Percentiles rank a stretch among this genome's conserved stretches.
Evolutionary conservation across 2,888 invertebrate species (phyloP).

Genomic region (Sclerodermus sp.): DNA sequence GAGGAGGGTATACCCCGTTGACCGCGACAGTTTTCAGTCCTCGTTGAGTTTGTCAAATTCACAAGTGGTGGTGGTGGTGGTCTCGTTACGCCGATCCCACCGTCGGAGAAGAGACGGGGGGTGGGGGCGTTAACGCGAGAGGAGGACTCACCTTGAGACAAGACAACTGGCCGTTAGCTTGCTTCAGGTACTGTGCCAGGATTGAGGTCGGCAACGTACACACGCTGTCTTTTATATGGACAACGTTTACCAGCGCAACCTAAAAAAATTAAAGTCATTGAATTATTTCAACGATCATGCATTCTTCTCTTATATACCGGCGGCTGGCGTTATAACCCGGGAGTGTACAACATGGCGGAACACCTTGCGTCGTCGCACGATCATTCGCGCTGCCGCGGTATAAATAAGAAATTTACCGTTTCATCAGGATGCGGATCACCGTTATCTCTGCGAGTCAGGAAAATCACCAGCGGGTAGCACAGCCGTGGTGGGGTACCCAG

Average conservation of each 20-base stretch:
- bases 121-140: no score
- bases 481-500: constrained; percentile 74
- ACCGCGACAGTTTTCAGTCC: no score
- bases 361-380: not conserved
- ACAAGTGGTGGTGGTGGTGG: no score
- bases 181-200: constrained; percentile 83
- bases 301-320: no score
- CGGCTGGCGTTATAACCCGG: no score
- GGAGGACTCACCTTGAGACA: constrained; percentile 72
- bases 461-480: constrained; percentile 77
- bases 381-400: not conserved
- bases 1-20: no score
- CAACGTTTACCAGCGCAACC: constrained; percentile 80
- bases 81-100: no score
- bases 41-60: no score
- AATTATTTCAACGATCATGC: no score
- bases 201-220: constrained; percentile 80
- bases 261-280: no score
- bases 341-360: no score
- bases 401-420: constrained; percentile 61
- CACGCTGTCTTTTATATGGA: constrained; percentile 80
- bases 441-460: constrained; percentile 70
- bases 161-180: constrained; percentile 79
- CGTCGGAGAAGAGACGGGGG: no score
- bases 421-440: constrained; percentile 72